A percentile compares a stretch with the other conserved stretches of the same genome.
Evolutionary conservation across 1,140 invertebrate genomes (phyloP).

Genomic region (Drosophila lowei): DNA sequence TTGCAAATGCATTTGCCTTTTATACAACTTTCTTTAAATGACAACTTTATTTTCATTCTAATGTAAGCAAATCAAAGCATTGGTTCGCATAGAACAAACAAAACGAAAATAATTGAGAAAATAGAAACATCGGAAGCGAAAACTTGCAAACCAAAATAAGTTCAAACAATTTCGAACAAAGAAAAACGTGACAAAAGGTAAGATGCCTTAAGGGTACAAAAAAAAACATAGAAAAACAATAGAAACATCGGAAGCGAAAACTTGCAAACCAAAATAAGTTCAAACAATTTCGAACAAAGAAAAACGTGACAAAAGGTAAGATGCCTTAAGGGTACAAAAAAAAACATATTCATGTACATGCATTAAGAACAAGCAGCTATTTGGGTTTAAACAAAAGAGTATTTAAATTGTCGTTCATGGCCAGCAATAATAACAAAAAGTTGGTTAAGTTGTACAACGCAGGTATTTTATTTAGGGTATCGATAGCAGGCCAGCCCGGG

Average conservation of each 20-base stretch:
- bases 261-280: not conserved
- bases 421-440: not conserved
- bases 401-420: not conserved
- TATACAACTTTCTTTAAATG: not conserved
- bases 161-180: not conserved
- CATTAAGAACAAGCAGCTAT: no score
- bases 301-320: conserved; percentile 3
- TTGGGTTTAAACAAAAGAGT: no score
- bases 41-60: not conserved
- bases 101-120: no score
- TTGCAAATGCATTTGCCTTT: no score
- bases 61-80: no score
- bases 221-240: no score
- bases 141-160: not conserved
- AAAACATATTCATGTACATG: not conserved
- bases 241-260: not conserved
- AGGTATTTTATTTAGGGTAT: no score
- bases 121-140: not conserved
- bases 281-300: not conserved
- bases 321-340: not conserved
- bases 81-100: no score
- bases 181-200: conserved; percentile 1
- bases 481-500: no score
- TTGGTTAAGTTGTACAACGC: not conserved
- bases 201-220: not conserved